phyloP scores from a whole-genome alignment of 2,888 invertebrate genomes.

The Melinaea marsaeus region DNA sequence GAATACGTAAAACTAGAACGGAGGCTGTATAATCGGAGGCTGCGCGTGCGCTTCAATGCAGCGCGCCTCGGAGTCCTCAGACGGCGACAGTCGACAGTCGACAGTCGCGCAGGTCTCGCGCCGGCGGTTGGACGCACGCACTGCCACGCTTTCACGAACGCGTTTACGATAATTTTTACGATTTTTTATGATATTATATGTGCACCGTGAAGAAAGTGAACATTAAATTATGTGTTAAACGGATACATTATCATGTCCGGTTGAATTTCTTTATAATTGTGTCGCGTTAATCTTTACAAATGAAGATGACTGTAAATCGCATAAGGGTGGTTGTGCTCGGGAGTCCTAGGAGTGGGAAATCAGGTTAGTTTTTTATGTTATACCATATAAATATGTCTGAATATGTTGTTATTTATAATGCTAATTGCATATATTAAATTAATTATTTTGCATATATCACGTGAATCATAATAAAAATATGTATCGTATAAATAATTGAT shows the following conservation, averaged over 20 bases:
- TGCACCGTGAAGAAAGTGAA: conserved; percentile 52
- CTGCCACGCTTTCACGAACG: conserved; percentile 53
- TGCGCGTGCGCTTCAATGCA: conserved; percentile 53
- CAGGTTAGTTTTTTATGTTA: conserved; percentile 78
- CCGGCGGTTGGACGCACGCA: conserved; percentile 52
- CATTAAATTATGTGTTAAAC: conserved; percentile 45
- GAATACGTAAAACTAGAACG: conserved; percentile 48
- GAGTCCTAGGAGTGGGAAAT: conserved; percentile 86
- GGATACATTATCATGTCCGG: conserved; percentile 45
- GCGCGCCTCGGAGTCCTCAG: conserved; percentile 39
- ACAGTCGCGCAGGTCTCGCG: conserved; percentile 71
- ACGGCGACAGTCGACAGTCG: conserved; percentile 32
- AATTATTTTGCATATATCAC: too few species aligned
- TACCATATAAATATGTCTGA: neutral
- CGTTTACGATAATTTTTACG: conserved; percentile 63
- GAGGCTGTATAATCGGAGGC: conserved; percentile 55
- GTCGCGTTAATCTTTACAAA: conserved; percentile 59
- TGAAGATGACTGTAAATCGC: conserved; percentile 86
- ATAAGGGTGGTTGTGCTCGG: conserved; percentile 89
- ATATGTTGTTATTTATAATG: neutral
- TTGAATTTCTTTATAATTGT: conserved; percentile 46
- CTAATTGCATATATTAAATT: too few species aligned
- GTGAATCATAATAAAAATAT: too few species aligned
- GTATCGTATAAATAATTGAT: too few species aligned
- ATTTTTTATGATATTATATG: conserved; percentile 42